phyloP scores from a whole-genome alignment of 2,113 vertebrate genomes.

The Bos taurus region DNA sequence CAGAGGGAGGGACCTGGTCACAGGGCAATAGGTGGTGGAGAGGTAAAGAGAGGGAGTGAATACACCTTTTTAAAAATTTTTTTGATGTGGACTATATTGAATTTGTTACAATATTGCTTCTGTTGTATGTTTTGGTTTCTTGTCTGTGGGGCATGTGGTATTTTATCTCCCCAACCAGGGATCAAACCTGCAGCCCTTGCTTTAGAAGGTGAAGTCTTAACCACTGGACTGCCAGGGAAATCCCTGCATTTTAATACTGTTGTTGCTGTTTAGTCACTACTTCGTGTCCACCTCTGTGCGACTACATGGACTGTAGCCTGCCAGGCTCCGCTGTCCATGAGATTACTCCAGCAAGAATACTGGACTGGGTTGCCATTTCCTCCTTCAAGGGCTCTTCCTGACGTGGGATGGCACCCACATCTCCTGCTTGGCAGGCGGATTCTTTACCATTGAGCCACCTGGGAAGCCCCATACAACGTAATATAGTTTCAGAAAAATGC shows the following conservation, averaged over 20 bases:
- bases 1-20: neutral
- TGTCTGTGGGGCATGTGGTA: neutral
- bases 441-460: neutral
- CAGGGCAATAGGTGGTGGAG: neutral
- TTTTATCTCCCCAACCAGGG: neutral
- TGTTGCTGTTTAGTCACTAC: neutral
- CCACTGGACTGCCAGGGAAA: neutral
- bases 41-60: neutral
- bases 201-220: neutral
- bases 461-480: neutral
- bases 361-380: neutral
- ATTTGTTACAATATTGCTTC: neutral
- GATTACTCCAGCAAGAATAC: neutral
- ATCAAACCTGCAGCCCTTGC: neutral
- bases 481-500: neutral
- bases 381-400: neutral
- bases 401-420: accelerated
- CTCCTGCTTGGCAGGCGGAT: neutral
- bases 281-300: neutral
- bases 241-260: neutral
- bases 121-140: neutral
- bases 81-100: neutral
- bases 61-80: neutral
- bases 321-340: neutral
- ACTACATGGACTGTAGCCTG: neutral